Percentiles rank a stretch among this genome's conserved stretches.
Conservation (phyloP, 2,797 vertebrate species). For the Chelonia mydas region DNA sequence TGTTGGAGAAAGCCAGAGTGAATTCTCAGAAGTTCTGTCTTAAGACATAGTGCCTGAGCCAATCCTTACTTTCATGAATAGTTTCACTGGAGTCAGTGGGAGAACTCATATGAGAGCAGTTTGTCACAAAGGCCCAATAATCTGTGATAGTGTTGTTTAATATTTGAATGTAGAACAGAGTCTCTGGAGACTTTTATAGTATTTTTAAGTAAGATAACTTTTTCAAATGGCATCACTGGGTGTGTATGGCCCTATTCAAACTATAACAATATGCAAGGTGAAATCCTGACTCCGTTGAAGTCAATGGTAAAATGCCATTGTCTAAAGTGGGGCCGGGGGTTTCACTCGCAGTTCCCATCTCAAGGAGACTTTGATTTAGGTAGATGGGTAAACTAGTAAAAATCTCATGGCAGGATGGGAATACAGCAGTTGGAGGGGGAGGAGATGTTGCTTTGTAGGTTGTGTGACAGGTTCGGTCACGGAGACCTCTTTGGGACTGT, state of each 20-base stretch:
- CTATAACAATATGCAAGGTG: not conserved
- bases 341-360: not conserved
- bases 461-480: too few species aligned
- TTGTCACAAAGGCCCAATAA: not conserved
- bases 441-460: not conserved
- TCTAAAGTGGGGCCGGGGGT: not conserved
- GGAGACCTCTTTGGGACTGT: too few species aligned
- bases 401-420: not conserved
- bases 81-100: not conserved
- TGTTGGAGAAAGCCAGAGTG: not conserved
- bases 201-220: not conserved
- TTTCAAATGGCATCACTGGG: not conserved
- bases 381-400: fast-evolving
- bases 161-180: not conserved
- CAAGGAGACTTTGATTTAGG: not conserved
- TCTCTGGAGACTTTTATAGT: not conserved
- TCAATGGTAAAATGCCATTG: not conserved
- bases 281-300: not conserved
- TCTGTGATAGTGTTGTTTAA: not conserved
- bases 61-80: not conserved
- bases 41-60: too few species aligned
- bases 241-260: not conserved
- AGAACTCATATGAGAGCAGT: not conserved
- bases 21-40: too few species aligned
- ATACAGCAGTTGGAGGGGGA: not conserved